Evolutionary conservation across 2,797 vertebrate species (phyloP), one percentile per base, ranked within the genome.

Genomic region (Falco berigora): DNA sequence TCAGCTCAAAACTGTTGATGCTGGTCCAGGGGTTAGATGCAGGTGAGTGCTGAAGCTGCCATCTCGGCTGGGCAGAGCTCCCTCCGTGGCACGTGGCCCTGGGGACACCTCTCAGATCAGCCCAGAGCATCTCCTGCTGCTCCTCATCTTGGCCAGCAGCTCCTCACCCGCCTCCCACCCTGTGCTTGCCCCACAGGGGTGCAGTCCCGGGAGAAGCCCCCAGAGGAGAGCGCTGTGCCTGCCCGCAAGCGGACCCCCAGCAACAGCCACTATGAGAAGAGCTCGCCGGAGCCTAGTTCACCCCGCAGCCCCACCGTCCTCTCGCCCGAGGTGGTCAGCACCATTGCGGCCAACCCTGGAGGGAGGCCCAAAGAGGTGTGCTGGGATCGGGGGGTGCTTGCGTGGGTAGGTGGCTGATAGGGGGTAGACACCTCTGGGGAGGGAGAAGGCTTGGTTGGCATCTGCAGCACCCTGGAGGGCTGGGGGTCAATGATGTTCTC

Each of bases 331-430:
- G 98, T 99, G 87, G 98, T 98, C 97, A 99, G 98, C 93, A 99
- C 99, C 88, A 99, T 99, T 3, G 98, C 99, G 1, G 98, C 99
- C 97, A 99, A 99, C 96, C 99, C 99, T 0, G 99, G 99, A 93
- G 99, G 99, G 56, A 98, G 99, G 42, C 99, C 99, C 50, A 99
- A 99, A 95, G 99, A 99, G 99, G 99, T 99, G 98, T 80, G 92
- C 95, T 44, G 68, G 56, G 34, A 16, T 3, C 6, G 22, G 24
- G 22, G 38, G 9, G 5, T 66, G 38, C 67, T 44, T 52, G 50
- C 16, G 8, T n/a, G 18, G 16, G 14, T 19, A 36, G 19, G 5
- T 36, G 44, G 9, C 63, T 46, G 13, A 16, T 9, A 24, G 64
- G 22, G 55, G 36, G 32, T 38, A 58, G 12, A 9, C 52, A 30